Evolutionary conservation across 2,797 vertebrate genomes (phyloP).

Genomic region (Simalia tracyae): DNA sequence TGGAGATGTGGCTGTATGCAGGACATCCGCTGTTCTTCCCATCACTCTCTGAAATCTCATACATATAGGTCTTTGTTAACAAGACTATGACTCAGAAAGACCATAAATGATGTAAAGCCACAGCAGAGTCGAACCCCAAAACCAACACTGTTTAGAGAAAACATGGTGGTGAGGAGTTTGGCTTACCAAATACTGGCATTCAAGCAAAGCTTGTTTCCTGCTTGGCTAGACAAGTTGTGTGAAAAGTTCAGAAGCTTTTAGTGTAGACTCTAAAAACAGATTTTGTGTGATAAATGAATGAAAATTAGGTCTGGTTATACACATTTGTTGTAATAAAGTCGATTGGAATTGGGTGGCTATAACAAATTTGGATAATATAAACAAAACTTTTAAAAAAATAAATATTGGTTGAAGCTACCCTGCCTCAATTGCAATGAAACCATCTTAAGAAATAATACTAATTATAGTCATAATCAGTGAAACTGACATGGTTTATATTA

Average conservation of each 20-base stretch:
- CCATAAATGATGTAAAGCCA: conserved; percentile 44
- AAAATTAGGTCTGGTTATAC: not conserved
- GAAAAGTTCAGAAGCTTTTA: not conserved
- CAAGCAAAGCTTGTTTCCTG: not conserved
- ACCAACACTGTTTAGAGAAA: conserved; percentile 33
- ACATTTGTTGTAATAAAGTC: not conserved
- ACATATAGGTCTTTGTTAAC: conserved; percentile 32
- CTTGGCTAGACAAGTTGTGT: not conserved
- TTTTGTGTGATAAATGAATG: conserved; percentile 9
- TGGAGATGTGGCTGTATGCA: not conserved
- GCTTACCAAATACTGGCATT: conserved; percentile 3
- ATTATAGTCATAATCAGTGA: not conserved
- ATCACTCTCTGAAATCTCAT: not conserved
- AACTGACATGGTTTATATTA: conserved; percentile 11
- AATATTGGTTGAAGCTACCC: not conserved
- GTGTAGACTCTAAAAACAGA: not conserved
- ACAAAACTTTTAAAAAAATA: not conserved
- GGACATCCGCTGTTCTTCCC: conserved; percentile 30
- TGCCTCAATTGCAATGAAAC: not conserved
- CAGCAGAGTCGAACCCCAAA: conserved; percentile 33
- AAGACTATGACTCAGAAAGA: conserved; percentile 20
- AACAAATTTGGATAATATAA: not conserved
- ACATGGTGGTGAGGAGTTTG: not conserved
- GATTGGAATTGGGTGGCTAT: not conserved
- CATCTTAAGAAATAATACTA: not conserved